Percentiles rank a stretch among this genome's conserved stretches.
Evolutionary conservation across 1,140 invertebrate species (phyloP).

Genomic region (Littorina saxatilis): DNA sequence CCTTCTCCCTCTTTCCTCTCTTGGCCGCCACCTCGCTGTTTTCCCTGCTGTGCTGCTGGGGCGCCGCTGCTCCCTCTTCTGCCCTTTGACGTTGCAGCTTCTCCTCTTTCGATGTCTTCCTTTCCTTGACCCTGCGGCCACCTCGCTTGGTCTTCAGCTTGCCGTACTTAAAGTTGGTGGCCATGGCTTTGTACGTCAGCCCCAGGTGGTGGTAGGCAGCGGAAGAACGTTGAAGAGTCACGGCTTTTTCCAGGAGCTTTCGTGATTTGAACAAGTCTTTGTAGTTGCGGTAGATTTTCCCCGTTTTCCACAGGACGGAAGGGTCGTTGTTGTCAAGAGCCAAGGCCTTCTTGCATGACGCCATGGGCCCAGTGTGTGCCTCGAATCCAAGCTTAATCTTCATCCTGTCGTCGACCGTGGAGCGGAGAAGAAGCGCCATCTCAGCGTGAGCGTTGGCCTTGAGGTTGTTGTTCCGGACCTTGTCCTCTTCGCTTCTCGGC

Average conservation of each 20-base stretch:
- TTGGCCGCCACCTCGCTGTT: background rate
- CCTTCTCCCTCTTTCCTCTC: background rate
- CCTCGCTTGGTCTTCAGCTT: conserved; percentile 4
- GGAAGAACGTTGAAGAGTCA: conserved; percentile 7
- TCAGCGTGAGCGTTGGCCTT: conserved; percentile 15
- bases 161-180: background rate
- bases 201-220: conserved; percentile 19
- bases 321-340: conserved; percentile 1
- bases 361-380: background rate
- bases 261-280: background rate
- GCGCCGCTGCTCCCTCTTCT: background rate
- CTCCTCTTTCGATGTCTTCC: background rate
- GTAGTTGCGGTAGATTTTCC: conserved; percentile 5
- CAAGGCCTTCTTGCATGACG: conserved; percentile 4
- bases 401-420: background rate
- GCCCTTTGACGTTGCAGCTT: too few relatives aligned
- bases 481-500: background rate
- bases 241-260: background rate
- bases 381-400: background rate
- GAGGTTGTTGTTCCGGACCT: background rate
- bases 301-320: conserved; percentile 20
- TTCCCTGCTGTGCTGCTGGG: background rate
- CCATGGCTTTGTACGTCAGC: conserved; percentile 10
- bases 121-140: background rate
- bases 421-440: conserved; percentile 6